Evolutionary conservation across 2,113 vertebrate genomes (phyloP), one percentile per base, ranked within the genome.

Genomic region (Progne subis): DNA sequence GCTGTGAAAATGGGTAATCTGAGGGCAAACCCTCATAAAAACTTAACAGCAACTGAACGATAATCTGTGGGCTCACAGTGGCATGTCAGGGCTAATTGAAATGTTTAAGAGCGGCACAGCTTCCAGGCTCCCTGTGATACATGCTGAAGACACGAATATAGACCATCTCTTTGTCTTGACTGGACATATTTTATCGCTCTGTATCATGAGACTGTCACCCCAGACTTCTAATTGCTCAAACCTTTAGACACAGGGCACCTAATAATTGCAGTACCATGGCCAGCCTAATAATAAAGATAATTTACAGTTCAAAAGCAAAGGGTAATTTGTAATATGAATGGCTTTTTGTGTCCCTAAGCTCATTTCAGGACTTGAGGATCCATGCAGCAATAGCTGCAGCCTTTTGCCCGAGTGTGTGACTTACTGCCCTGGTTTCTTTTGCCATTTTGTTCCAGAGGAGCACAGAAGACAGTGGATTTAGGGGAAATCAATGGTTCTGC

Each of bases 271-370:
- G 91, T 91, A 78, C 95, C 96, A 94, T 94, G 95, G 97, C 94
- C 96, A 93, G 91, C 56, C 88, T 96, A 96, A 98, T 98, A 97
- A 97, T 97, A 97, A 97, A 98, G 95, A 97, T 97, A 97, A 98
- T 98, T 98, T 98, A 98, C 97, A 96, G 97, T 97, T 97, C 95
- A 97, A 96, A 97, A 97, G 94, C 92, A 96, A 97, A 94, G 92
- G 91, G 94, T 94, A 85, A 94, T 97, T 96, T 92, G 85, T 96
- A 94, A 97, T 95, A 96, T 95, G 90, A 95, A 97, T 96, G 95
- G 95, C 90, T 95, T 92, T 96, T 92, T 92, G 83, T 94, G 86
- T 96, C 92, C 90, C 94, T 80, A 77, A 93, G 92, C 96, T 95
- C 94, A 94, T 95, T 96, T 95, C 82, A 75, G 59, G 88, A 63